Percentiles rank a stretch among this genome's conserved stretches.
phyloP scores from a whole-genome alignment of 2,888 invertebrate species.

The Tetanocera ferruginea region DNA sequence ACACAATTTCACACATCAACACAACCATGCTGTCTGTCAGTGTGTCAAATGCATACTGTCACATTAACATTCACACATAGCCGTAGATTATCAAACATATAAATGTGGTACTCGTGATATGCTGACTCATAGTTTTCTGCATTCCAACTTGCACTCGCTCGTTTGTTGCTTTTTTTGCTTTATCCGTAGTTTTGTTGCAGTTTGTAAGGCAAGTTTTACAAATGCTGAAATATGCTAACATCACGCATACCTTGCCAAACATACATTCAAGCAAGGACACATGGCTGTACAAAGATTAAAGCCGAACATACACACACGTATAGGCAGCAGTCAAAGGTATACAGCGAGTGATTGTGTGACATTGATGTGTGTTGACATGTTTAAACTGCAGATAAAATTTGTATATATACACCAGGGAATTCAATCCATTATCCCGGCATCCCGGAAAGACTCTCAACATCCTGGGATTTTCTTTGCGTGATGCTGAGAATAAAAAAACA shows the following conservation, averaged over 20 bases:
- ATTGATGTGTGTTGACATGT: conserved; percentile 35
- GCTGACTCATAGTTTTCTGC: conserved; percentile 22
- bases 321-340: background rate
- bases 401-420: too few species aligned
- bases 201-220: background rate
- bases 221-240: background rate
- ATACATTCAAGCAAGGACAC: background rate
- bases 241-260: background rate
- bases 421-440: too few species aligned
- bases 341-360: conserved; percentile 4
- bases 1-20: too few species aligned
- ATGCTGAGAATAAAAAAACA: too few species aligned
- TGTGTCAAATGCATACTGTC: background rate
- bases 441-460: too few species aligned
- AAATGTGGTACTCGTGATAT: conserved; percentile 8
- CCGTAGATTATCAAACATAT: background rate
- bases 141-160: background rate
- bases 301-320: background rate
- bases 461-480: too few species aligned
- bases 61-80: background rate
- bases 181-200: background rate
- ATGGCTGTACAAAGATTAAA: background rate
- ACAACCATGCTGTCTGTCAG: background rate
- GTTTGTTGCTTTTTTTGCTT: background rate
- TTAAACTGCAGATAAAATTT: conserved; percentile 35